These are phyloP conservation scores for Cylindroiulus punctatus DNA, from an alignment of 2,888 invertebrate species.

Conservation along the genomic window DNA sequence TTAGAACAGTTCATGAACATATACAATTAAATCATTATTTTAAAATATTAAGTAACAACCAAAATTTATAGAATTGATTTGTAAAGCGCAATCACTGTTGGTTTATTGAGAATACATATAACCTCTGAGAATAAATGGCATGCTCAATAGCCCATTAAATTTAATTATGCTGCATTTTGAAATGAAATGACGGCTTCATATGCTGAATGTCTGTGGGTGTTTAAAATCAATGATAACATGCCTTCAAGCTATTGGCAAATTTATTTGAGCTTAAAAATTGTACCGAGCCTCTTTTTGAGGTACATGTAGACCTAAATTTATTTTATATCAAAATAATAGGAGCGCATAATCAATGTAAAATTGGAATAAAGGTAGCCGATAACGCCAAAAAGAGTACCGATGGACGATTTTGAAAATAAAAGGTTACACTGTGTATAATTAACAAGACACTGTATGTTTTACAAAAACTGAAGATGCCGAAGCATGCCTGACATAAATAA, in stretches of 20 bases:
- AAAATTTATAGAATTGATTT: not conserved
- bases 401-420: conserved; percentile 33
- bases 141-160: not conserved
- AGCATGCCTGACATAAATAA: conserved; percentile 17
- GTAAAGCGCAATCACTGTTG: no score
- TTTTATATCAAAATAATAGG: not conserved
- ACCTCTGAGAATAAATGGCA: not conserved
- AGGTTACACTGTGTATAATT: conserved; percentile 5
- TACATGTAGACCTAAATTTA: not conserved
- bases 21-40: not conserved
- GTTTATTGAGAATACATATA: no score
- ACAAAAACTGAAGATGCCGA: not conserved
- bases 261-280: not conserved
- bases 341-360: not conserved
- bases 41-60: not conserved
- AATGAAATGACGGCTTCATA: conserved; percentile 10
- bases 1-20: not conserved
- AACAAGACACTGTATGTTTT: not conserved
- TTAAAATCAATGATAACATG: not conserved
- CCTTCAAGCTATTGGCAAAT: not conserved
- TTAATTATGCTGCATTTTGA: not conserved
- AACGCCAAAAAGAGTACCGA: not conserved
- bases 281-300: not conserved
- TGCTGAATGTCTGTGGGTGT: not conserved
- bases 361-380: not conserved